A percentile compares a stretch with the other conserved stretches of the same genome.
phyloP scores from a whole-genome alignment of 2,888 invertebrate species.

The Drosophila colorata region DNA sequence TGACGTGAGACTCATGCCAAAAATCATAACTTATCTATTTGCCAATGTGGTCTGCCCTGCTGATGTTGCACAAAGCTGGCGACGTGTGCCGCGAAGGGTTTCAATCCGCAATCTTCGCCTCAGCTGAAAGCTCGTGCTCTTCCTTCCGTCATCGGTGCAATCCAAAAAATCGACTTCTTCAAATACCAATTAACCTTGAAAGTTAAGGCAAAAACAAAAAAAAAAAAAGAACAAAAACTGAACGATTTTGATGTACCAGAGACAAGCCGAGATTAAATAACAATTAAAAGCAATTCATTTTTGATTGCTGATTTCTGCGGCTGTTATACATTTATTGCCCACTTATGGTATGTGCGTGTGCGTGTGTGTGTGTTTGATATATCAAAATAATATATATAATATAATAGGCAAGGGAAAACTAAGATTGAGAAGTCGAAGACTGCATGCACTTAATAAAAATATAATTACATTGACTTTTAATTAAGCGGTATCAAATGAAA shows the following conservation, averaged over 20 bases:
- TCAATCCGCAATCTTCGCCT: conserved; percentile 6
- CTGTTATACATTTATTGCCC: conserved; percentile 68
- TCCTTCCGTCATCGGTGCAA: conserved; percentile 27
- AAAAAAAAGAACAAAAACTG: conserved; percentile 13
- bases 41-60: conserved; percentile 22
- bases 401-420: neutral
- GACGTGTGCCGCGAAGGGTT: conserved; percentile 25
- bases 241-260: conserved; percentile 42
- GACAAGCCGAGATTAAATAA: conserved; percentile 68
- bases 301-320: conserved; percentile 69
- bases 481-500: neutral
- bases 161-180: conserved; percentile 35
- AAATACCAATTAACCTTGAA: conserved; percentile 75
- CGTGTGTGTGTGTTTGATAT: conserved; percentile 9
- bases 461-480: neutral
- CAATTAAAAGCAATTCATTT: conserved; percentile 78
- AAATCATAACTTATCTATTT: conserved; percentile 65
- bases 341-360: conserved; percentile 45
- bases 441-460: conserved; percentile 14
- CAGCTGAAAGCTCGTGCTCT: conserved; percentile 13
- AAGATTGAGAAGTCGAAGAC: conserved; percentile 9
- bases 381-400: conserved; percentile 39
- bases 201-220: conserved; percentile 30
- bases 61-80: conserved; percentile 28
- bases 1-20: conserved; percentile 76